These are phyloP conservation scores for Drosophila melanosoma DNA, from an alignment of 2,888 invertebrate species.

Conservation along the genomic window DNA sequence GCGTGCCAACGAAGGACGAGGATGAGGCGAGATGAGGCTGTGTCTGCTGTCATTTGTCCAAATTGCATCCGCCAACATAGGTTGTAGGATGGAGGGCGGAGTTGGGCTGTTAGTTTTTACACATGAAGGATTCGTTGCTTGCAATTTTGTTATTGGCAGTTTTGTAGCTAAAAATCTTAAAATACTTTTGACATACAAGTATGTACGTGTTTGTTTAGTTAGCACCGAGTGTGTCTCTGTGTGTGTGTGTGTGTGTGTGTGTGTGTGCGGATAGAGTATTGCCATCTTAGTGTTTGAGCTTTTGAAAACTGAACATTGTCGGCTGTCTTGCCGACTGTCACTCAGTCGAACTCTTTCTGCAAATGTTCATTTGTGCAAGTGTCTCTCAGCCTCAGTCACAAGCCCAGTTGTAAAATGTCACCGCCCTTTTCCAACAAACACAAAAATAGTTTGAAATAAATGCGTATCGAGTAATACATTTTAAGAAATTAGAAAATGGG, in stretches of 20 bases:
- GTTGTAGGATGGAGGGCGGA: not conserved
- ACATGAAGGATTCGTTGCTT: conserved; percentile 24
- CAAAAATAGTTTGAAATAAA: conserved; percentile 29
- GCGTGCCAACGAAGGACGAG: conserved; percentile 23
- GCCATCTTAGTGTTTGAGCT: conserved; percentile 71
- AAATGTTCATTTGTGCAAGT: conserved; percentile 70
- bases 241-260: conserved; percentile 34
- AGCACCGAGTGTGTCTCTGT: conserved; percentile 36
- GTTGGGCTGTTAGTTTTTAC: not conserved
- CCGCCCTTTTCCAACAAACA: conserved; percentile 41
- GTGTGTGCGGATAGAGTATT: conserved; percentile 50
- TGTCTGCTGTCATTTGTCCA: conserved; percentile 74
- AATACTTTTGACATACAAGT: conserved; percentile 76
- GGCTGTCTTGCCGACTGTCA: conserved; percentile 79
- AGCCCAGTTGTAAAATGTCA: conserved; percentile 68
- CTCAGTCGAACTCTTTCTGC: conserved; percentile 69
- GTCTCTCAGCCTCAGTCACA: conserved; percentile 61
- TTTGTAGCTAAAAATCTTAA: conserved; percentile 77
- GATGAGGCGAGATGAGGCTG: conserved; percentile 20
- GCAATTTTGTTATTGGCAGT: conserved; percentile 73
- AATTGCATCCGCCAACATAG: conserved; percentile 70
- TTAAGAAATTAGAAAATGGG: conserved; percentile 13
- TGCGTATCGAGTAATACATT: conserved; percentile 31
- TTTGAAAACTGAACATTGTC: conserved; percentile 78
- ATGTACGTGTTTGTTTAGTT: conserved; percentile 68